Conservation (phyloP, 2,113 vertebrate genomes). For the Tragelaphus buxtoni region DNA sequence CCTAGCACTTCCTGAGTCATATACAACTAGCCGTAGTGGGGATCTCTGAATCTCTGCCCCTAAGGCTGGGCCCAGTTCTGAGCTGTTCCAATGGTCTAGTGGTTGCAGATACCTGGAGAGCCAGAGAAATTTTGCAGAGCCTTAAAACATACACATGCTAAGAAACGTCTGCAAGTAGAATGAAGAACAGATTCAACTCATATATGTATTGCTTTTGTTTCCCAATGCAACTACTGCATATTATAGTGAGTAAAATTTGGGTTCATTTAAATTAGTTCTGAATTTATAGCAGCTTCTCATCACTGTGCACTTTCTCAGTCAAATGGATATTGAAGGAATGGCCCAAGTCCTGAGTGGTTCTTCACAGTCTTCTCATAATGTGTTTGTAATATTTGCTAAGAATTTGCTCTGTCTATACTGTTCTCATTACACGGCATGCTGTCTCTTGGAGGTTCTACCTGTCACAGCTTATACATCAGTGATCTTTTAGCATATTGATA, state of each 20-base stretch:
- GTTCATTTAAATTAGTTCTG: not conserved
- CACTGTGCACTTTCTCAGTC: not conserved
- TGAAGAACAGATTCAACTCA: not conserved
- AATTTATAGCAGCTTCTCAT: not conserved
- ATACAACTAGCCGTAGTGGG: not conserved
- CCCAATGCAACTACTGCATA: not conserved
- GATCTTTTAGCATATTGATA: not conserved
- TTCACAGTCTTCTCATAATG: not conserved
- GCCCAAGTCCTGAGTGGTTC: not conserved
- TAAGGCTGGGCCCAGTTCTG: not conserved
- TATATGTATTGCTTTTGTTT: not conserved
- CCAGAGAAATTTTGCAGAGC: not conserved
- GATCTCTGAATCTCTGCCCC: not conserved
- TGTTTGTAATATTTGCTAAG: conserved; percentile 7
- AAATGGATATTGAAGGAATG: not conserved
- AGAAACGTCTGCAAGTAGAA: not conserved
- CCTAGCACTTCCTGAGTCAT: not conserved
- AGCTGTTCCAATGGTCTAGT: not conserved
- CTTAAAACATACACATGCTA: not conserved
- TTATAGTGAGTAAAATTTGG: not conserved
- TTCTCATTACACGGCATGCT: not conserved
- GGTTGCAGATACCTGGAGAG: not conserved
- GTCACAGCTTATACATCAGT: not conserved
- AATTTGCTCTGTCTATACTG: not conserved
- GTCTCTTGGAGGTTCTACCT: not conserved